Conservation (phyloP, 2,113 vertebrate genomes). For the Zosterops lateralis region DNA sequence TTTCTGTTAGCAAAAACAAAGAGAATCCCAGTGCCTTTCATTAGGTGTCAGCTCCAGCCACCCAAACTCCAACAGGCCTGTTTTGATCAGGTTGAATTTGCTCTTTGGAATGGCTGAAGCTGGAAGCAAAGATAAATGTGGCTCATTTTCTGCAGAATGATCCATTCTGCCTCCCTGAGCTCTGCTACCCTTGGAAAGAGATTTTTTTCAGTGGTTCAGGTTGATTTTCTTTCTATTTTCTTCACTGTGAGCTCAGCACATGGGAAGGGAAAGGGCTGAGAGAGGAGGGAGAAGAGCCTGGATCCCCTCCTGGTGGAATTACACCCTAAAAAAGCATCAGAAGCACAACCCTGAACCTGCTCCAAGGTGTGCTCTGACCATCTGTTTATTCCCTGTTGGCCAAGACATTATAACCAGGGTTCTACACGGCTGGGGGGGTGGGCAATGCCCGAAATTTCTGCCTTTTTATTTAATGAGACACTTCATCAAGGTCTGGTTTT, state of each 20-base stretch:
- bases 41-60: conserved; percentile 20
- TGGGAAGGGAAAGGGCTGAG: not conserved
- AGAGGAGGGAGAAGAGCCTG: not conserved
- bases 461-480: conserved; percentile 40
- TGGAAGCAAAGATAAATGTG: not conserved
- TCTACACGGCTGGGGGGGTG: fast-evolving
- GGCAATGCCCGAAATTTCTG: not conserved
- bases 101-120: not conserved
- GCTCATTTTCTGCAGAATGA: fast-evolving
- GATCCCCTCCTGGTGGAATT: not conserved
- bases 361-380: not conserved
- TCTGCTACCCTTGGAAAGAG: not conserved
- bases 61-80: not conserved
- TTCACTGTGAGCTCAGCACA: not conserved
- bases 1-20: not conserved
- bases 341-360: not conserved
- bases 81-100: not conserved
- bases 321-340: not conserved
- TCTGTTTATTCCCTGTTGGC: not conserved
- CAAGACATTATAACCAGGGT: not conserved
- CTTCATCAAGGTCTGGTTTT: conserved; percentile 37
- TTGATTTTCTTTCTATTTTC: not conserved
- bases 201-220: not conserved
- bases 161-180: not conserved
- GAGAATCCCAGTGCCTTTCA: not conserved